Conservation (phyloP, 2,888 invertebrate species). For the Monoplex corrugatus region DNA sequence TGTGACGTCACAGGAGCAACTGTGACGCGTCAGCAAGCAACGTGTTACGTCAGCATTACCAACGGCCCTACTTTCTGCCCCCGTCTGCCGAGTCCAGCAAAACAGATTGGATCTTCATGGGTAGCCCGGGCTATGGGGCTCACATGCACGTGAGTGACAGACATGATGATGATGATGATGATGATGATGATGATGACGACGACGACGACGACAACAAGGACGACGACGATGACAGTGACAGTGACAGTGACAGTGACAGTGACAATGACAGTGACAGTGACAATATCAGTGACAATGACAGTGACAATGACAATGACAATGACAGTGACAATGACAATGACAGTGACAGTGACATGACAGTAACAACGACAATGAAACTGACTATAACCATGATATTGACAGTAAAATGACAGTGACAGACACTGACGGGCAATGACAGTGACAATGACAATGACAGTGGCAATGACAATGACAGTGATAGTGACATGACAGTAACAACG, state of each 20-base stretch:
- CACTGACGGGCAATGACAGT: too few relatives aligned
- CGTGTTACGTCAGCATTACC: constrained; percentile 87
- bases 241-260: too few relatives aligned
- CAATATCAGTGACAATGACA: too few relatives aligned
- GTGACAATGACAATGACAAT: too few relatives aligned
- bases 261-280: too few relatives aligned
- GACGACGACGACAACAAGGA: not conserved
- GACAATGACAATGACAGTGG: too few relatives aligned
- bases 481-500: not conserved
- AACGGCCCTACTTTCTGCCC: constrained; percentile 94
- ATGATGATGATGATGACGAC: not conserved
- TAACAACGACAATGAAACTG: too few relatives aligned
- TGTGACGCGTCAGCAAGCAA: constrained; percentile 92
- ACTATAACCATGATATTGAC: too few relatives aligned
- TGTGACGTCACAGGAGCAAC: constrained; percentile 88
- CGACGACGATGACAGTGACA: too few relatives aligned
- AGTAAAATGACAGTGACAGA: too few relatives aligned
- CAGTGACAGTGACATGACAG: too few relatives aligned
- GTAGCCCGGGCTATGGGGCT: constrained; percentile 95
- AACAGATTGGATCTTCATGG: constrained; percentile 98
- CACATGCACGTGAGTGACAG: constrained; percentile 93
- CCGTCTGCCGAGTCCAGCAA: constrained; percentile 92
- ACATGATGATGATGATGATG: not conserved
- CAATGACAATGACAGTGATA: not conserved
- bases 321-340: too few relatives aligned